A percentile compares a stretch with the other conserved stretches of the same genome.
These are phyloP conservation scores for Hartigia nigra DNA, from an alignment of 2,888 invertebrate species.

Conservation along the genomic window DNA sequence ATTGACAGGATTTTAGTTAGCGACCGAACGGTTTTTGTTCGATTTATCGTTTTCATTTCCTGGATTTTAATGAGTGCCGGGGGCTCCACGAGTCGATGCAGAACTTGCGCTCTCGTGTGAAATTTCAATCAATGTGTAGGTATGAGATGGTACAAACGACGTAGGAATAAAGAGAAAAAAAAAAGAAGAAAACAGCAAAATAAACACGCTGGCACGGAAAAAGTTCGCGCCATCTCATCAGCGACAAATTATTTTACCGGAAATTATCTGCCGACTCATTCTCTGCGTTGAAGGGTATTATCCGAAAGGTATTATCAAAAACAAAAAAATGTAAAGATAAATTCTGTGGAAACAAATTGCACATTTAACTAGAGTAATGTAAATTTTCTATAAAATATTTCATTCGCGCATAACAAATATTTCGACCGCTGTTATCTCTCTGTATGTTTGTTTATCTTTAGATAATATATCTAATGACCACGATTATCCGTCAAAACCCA, in stretches of 20 bases:
- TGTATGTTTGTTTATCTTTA: no score
- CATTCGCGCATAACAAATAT: no score
- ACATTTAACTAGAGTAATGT: neutral
- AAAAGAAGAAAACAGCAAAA: no score
- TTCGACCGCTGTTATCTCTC: no score
- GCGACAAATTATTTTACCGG: conserved; percentile 5
- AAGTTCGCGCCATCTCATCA: neutral
- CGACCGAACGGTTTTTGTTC: conserved; percentile 13
- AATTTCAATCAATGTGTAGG: neutral
- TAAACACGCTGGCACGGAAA: neutral
- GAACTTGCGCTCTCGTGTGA: neutral
- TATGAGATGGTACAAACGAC: neutral
- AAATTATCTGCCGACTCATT: neutral
- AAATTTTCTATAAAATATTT: no score
- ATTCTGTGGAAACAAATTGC: no score
- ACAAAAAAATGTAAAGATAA: neutral
- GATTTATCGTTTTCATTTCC: conserved; percentile 32
- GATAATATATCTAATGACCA: neutral
- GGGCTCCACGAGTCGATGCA: conserved; percentile 7
- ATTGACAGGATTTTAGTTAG: neutral
- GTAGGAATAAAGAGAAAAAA: neutral
- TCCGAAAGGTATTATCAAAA: no score
- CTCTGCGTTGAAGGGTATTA: neutral
- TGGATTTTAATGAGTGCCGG: conserved; percentile 33
- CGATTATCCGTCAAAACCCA: neutral